Percentiles rank a stretch among this genome's conserved stretches.
Evolutionary conservation across 2,113 vertebrate genomes (phyloP).

Genomic region (Arizona elegans): DNA sequence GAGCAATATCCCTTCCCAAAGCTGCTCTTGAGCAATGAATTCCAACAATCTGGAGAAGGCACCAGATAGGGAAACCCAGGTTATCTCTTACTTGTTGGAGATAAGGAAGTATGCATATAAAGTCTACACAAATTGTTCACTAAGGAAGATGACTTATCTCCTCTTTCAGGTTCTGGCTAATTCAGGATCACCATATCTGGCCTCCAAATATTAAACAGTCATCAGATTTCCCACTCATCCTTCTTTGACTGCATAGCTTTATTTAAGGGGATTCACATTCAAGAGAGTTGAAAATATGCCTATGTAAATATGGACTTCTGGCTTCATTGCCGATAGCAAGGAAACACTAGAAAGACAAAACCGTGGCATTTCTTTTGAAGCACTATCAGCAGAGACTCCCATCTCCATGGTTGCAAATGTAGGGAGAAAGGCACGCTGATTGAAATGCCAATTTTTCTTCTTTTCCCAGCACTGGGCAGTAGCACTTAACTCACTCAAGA

Average conservation of each 20-base stretch:
- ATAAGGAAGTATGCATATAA: not conserved
- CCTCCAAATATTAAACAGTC: not conserved
- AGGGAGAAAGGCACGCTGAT: not conserved
- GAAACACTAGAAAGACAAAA: not conserved
- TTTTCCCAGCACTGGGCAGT: not conserved
- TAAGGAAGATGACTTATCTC: not conserved
- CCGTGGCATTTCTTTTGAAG: not conserved
- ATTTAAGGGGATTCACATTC: not conserved
- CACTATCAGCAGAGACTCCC: not conserved
- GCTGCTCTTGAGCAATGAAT: not conserved
- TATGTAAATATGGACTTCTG: not conserved
- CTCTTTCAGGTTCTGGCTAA: not conserved
- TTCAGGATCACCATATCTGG: not conserved
- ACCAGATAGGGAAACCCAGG: not conserved
- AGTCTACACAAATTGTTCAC: not conserved
- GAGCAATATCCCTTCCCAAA: not conserved
- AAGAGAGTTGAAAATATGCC: not conserved
- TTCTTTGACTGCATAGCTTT: not conserved
- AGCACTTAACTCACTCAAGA: not conserved
- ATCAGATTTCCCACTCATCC: not conserved
- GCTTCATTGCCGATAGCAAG: not conserved
- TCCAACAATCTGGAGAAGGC: not conserved
- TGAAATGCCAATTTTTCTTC: not conserved
- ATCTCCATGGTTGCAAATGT: not conserved
- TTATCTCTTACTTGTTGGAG: not conserved